Evolutionary conservation across 1,140 invertebrate species (phyloP).

Genomic region (Rhagoletis zephyria): DNA sequence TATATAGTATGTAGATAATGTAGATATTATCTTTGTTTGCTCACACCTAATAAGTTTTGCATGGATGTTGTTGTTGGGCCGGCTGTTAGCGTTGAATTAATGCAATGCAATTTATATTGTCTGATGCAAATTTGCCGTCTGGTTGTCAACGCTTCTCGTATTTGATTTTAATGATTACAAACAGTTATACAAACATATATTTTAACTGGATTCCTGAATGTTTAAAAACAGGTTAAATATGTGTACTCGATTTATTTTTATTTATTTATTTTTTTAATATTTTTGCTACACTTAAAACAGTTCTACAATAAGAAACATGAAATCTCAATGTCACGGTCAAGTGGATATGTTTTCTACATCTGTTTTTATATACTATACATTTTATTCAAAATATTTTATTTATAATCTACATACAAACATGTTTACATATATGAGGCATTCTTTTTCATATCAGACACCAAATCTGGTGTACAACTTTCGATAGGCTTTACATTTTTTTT

Average conservation of each 20-base stretch:
- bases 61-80: conserved; percentile 23
- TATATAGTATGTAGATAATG: neutral
- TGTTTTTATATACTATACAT: too few species aligned
- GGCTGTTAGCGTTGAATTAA: neutral
- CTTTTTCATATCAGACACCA: too few species aligned
- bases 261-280: neutral
- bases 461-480: too few species aligned
- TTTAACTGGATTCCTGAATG: neutral
- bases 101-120: conserved; percentile 28
- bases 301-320: too few species aligned
- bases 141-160: conserved; percentile 14
- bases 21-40: neutral
- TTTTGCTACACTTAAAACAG: too few species aligned
- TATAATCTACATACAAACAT: too few species aligned
- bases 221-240: neutral
- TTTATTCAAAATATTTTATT: too few species aligned
- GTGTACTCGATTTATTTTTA: neutral
- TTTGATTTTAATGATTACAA: neutral
- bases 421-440: too few species aligned
- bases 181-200: neutral
- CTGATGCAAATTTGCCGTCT: conserved; percentile 41
- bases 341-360: too few species aligned
- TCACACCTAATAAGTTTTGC: neutral
- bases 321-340: too few species aligned
- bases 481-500: too few species aligned